phyloP scores from a whole-genome alignment of 53 echinoderm and acorn worm genomes.

The Mesocentrotus franciscanus region DNA sequence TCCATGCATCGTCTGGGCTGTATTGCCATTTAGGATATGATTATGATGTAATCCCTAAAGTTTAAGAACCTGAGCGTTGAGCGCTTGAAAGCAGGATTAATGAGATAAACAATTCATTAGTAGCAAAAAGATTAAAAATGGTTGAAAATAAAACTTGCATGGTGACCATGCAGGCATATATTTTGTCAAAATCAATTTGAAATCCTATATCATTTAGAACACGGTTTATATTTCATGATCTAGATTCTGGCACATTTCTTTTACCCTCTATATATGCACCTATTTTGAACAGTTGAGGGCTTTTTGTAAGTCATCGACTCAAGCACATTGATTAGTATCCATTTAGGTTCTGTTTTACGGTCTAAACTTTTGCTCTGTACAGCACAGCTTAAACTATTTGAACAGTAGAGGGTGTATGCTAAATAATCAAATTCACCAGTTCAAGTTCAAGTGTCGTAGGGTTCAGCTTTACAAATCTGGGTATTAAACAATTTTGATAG shows the following conservation, averaged over 20 bases:
- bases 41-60: no score
- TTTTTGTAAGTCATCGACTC: neutral
- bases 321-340: neutral
- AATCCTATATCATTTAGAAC: neutral
- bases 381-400: neutral
- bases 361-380: neutral
- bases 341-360: neutral
- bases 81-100: no score
- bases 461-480: no score
- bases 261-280: neutral
- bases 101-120: neutral
- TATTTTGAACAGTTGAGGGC: neutral
- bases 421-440: neutral
- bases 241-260: neutral
- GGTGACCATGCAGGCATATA: neutral
- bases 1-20: neutral
- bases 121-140: neutral
- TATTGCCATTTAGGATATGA: neutral
- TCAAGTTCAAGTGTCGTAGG: neutral
- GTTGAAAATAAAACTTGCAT: neutral
- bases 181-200: neutral
- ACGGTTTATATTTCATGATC: neutral
- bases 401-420: constrained; percentile 13
- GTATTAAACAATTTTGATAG: no score
- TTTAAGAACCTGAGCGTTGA: no score